Percentiles rank a stretch among this genome's conserved stretches.
These are phyloP conservation scores for Aproaerema taeniolella DNA, from an alignment of 2,888 invertebrate genomes.

Conservation along the genomic window DNA sequence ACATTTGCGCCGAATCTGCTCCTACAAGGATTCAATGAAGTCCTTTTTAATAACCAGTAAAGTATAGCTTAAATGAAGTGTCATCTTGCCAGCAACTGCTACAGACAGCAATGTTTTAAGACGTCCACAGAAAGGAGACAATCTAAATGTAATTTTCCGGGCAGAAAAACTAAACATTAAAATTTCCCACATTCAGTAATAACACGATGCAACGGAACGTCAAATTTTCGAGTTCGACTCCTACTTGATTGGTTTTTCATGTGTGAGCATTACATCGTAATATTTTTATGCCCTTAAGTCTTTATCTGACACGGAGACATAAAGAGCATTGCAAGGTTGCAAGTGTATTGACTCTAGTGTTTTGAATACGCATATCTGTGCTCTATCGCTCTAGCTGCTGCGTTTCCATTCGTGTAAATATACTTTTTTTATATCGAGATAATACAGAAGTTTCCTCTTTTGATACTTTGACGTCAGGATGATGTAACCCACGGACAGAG, in stretches of 20 bases:
- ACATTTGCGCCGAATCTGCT: too few species aligned
- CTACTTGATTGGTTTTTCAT: conserved; percentile 30
- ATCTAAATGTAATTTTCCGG: too few species aligned
- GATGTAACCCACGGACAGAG: conserved; percentile 58
- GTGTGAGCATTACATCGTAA: conserved; percentile 43
- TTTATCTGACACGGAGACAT: conserved; percentile 71
- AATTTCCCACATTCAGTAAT: too few species aligned
- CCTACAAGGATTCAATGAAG: too few species aligned
- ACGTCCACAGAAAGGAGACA: too few species aligned
- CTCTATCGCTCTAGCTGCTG: conserved; percentile 56
- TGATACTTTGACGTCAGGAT: conserved; percentile 60
- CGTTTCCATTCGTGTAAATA: conserved; percentile 40
- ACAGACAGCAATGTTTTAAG: too few species aligned
- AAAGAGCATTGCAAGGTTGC: conserved; percentile 74
- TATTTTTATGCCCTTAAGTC: conserved; percentile 67
- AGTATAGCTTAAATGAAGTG: too few species aligned
- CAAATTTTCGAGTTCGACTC: too few species aligned
- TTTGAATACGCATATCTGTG: conserved; percentile 67
- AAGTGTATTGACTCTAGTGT: conserved; percentile 72
- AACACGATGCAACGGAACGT: too few species aligned
- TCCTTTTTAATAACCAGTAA: too few species aligned
- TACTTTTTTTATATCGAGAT: conserved; percentile 34
- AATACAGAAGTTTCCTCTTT: conserved; percentile 44
- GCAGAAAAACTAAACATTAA: too few species aligned
- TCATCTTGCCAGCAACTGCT: too few species aligned